Conservation (phyloP, 2,797 vertebrate species). For the Neosilurus mollespiculum region DNA sequence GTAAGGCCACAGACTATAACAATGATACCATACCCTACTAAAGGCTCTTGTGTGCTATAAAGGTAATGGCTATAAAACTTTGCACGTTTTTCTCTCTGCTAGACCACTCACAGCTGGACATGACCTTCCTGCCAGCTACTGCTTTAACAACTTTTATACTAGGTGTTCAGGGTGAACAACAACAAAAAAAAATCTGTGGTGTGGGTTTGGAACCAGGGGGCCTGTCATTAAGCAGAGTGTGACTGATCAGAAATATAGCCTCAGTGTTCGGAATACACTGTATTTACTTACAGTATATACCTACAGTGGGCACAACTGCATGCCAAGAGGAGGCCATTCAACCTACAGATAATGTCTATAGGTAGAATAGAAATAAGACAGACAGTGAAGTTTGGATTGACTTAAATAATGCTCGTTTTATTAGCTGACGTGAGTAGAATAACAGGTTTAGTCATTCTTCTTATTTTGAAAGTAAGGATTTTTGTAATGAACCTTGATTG, state of each 20-base stretch:
- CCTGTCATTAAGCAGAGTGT: constrained; percentile 10
- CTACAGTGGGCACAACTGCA: background rate
- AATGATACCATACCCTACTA: constrained; percentile 34
- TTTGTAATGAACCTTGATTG: constrained; percentile 57
- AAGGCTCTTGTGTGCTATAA: constrained; percentile 32
- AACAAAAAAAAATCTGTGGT: constrained; percentile 45
- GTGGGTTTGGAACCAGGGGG: background rate
- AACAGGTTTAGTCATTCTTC: constrained; percentile 38
- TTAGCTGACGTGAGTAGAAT: constrained; percentile 31
- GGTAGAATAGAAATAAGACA: constrained; percentile 18
- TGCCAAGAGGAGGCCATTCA: background rate
- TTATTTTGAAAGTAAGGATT: constrained; percentile 54
- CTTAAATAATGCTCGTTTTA: constrained; percentile 39
- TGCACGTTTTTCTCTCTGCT: constrained; percentile 36
- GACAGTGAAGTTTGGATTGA: constrained; percentile 19
- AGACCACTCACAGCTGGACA: constrained; percentile 38
- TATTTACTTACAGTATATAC: background rate
- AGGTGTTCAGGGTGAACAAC: constrained; percentile 61
- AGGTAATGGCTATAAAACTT: constrained; percentile 33
- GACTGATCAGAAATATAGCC: constrained; percentile 1
- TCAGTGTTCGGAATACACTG: background rate
- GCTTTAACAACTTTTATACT: constrained; percentile 40
- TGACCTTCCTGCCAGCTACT: constrained; percentile 31
- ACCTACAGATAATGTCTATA: background rate
- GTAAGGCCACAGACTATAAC: constrained; percentile 46